Base-by-base conservation (phyloP, 2,888 invertebrate species). In the Spodoptera littoralis region DNA sequence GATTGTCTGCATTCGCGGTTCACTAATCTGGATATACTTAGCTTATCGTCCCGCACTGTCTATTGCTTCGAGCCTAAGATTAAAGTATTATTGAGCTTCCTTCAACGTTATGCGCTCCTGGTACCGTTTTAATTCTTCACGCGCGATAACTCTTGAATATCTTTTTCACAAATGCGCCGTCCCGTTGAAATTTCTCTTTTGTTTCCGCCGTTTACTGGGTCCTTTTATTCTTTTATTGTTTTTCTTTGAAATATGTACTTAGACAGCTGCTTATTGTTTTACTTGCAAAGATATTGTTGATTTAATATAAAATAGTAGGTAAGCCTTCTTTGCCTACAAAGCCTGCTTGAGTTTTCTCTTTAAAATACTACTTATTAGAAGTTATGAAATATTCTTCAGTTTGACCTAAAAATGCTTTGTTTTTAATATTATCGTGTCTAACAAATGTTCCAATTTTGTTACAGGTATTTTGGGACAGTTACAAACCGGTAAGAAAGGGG, bases 391-490 rank as follows among this genome's bases (percentile, higher is more conserved):
- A 36, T 30, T 30, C 8, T 36, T 36, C 36, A 9, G 6, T 9
- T 36, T 13, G 13, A 24, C 11, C 3, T 50, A 2, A 42, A n/a
- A 18, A 24, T 62, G 18, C 53, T 51, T 49, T n/a, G 6, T 49
- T 9, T 36, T 8, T 36, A 9, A 36, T 36, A 36, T 30, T 6
- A 30, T 36, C 36, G 9, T 68, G 11, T 66, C 60, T 80, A 78
- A 80, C 70, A 56, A 61, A 63, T 42, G 49, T 66, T 79, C 78
- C 55, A 47, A 43, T 69, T 77, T 84, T 89, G 85, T 94, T 93
- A 48, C 93, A 94, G 94, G 94, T 94, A 94, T 94, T 94, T 92
- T 92, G 86, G 85, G 90, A 89, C 82, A 86, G 61, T 77, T 73
- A 66, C 30, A 83, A 79, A 79, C 77, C 85, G 89, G 92, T 91